phyloP scores from a whole-genome alignment of 2,797 vertebrate species.

The Acrossocheilus wenchowensis region DNA sequence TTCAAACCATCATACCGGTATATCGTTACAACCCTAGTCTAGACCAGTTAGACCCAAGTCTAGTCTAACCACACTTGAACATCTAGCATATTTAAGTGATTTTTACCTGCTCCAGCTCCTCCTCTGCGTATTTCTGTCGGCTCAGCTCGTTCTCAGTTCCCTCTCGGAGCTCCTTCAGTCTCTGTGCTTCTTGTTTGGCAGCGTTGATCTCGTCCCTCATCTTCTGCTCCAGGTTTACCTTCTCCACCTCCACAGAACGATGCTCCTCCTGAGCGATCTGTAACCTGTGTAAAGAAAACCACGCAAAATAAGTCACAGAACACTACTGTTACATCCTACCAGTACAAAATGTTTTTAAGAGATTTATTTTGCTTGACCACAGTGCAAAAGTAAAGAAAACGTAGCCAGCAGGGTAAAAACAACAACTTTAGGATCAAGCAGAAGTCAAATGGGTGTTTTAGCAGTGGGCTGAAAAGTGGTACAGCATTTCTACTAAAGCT shows the following conservation, averaged over 20 bases:
- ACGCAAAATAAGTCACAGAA: neutral
- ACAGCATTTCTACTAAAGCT: neutral
- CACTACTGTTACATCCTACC: neutral
- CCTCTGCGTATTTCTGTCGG: conserved; percentile 94
- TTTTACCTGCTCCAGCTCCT: conserved; percentile 92
- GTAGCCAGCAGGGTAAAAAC: neutral
- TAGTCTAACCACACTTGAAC: neutral
- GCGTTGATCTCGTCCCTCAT: conserved; percentile 94
- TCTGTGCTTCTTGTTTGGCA: conserved; percentile 95
- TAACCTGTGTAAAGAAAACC: conserved; percentile 77
- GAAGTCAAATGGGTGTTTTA: neutral
- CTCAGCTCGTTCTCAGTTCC: conserved; percentile 96
- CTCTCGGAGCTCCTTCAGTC: conserved; percentile 91
- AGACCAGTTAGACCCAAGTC: neutral
- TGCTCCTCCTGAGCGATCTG: conserved; percentile 99
- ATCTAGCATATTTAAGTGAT: neutral
- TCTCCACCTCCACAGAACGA: conserved; percentile 95
- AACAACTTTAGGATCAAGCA: neutral
- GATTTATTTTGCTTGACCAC: neutral
- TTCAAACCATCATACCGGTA: too few relatives aligned
- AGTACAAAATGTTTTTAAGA: neutral
- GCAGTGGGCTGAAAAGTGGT: neutral
- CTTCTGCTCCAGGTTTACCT: conserved; percentile 96
- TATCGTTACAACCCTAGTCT: neutral
- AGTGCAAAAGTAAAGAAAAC: neutral